Conservation (phyloP, 2,888 invertebrate species). For the Nephrotoma flavescens region DNA sequence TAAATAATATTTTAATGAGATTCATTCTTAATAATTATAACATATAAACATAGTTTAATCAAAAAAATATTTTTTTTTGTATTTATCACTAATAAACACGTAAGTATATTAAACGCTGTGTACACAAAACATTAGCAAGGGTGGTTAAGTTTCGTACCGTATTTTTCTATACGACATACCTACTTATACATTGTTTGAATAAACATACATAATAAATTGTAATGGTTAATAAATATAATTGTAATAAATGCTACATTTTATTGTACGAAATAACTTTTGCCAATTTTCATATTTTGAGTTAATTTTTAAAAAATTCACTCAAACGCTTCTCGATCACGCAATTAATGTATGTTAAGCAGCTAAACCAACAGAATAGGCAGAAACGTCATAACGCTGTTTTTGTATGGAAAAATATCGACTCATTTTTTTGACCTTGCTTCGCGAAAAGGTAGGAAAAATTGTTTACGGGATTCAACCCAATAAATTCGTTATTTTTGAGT, state of each 20-base stretch:
- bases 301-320: background rate
- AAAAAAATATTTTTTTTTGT: background rate
- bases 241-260: background rate
- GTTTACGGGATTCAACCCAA: too few relatives aligned
- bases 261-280: background rate
- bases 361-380: too few relatives aligned
- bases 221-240: background rate
- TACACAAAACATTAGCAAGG: background rate
- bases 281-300: background rate
- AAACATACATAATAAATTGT: background rate
- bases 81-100: background rate
- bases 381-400: too few relatives aligned
- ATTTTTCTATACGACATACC: background rate
- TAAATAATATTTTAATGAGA: background rate
- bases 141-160: background rate
- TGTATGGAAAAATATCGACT: too few relatives aligned
- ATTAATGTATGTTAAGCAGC: too few relatives aligned
- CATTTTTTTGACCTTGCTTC: too few relatives aligned
- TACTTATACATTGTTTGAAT: background rate
- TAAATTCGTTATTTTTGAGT: too few relatives aligned
- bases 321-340: too few relatives aligned
- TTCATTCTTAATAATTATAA: background rate
- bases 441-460: too few relatives aligned
- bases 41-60: background rate
- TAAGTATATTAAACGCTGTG: background rate